These are phyloP conservation scores for Channa argus DNA, from an alignment of 2,113 vertebrate genomes.

Conservation along the genomic window DNA sequence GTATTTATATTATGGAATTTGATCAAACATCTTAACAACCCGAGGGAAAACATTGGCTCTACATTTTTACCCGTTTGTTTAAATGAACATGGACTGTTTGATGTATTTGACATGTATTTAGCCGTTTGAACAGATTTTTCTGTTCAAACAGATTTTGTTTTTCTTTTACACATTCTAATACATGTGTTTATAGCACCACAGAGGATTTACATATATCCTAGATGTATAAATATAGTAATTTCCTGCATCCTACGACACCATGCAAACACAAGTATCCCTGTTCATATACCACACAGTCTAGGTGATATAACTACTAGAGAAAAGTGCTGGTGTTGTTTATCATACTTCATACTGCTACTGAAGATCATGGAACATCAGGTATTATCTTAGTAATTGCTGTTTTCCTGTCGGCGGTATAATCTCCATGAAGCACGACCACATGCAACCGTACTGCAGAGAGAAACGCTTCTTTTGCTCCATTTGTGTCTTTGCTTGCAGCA, in stretches of 20 bases:
- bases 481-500: neutral
- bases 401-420: conserved; percentile 1
- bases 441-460: conserved; percentile 13
- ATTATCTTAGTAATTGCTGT: conserved; percentile 29
- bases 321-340: conserved; percentile 3
- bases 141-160: neutral
- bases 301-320: neutral
- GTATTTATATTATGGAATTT: too few relatives aligned
- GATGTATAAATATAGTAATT: too few relatives aligned
- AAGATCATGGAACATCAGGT: conserved; percentile 15
- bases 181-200: neutral
- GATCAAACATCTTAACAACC: too few relatives aligned
- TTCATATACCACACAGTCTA: neutral
- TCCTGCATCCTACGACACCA: too few relatives aligned
- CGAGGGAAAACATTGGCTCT: too few relatives aligned
- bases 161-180: neutral
- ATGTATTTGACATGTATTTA: neutral
- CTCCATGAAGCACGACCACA: conserved; percentile 11
- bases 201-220: too few relatives aligned
- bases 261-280: neutral
- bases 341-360: neutral
- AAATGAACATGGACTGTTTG: neutral
- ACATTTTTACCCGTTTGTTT: neutral
- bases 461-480: neutral
- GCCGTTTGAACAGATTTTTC: neutral